Evolutionary conservation across 2,797 vertebrate genomes (phyloP), one percentile per base, ranked within the genome.

Genomic region (Malurus splendens): DNA sequence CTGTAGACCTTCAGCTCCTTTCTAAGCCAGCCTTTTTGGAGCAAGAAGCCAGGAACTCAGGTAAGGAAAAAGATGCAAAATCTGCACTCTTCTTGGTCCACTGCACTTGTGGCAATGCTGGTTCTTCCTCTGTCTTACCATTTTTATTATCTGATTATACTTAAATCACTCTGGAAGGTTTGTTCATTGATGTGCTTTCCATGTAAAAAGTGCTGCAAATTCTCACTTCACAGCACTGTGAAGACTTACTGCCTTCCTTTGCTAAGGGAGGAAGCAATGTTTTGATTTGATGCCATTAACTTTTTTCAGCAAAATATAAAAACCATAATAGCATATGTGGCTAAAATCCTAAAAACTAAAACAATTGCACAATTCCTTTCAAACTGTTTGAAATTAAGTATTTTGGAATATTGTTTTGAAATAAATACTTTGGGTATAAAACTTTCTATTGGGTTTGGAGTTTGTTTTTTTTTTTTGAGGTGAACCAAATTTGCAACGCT

Each of bases 371-470:
- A 24, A 73, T 66, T 47, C 0, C 33, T 76, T 66, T 92, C 17
- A 70, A 52, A 15, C 2, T 60, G 65, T 45, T 51, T 10, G 59
- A 68, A 85, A 71, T 4, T 0, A 73, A 66, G 10, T 45, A 6
- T 62, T 84, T 59, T 41, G 2, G 13, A 41, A 1, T 70, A 50
- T 30, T 62, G 9, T 56, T 82, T 79, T 59, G 56, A 86, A 62
- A 84, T 14, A 79, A 84, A 41, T 45, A 47, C 3, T 28, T 62
- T 25, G 3, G 3, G 16, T 71, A 80, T 52, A 25, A 79, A 70
- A 36, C 8, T 39, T 60, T 3, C 4, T 54, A 0, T 23, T 33
- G 18, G 8, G 4, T 61, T 75, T 10, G 1, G 0, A 6, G 14
- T 41, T 41, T 39, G 11, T 16, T 39, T 39, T 39, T 12, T 20